Evolutionary conservation across 2,113 vertebrate genomes (phyloP).

Genomic region (Patagioenas fasciata): DNA sequence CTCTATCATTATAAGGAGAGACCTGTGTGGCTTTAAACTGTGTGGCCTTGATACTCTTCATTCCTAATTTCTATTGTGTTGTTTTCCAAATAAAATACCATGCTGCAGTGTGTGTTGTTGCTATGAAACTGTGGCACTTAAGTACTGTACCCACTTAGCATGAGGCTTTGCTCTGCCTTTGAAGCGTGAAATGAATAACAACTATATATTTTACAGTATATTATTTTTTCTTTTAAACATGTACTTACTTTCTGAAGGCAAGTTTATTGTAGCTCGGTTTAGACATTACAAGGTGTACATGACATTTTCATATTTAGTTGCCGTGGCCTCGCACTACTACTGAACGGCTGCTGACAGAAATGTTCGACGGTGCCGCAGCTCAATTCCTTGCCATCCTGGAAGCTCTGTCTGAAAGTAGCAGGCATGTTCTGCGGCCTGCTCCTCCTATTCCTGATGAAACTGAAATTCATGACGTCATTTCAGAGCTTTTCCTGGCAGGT

Average conservation of each 20-base stretch:
- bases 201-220: neutral
- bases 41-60: neutral
- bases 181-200: neutral
- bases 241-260: neutral
- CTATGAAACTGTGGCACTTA: neutral
- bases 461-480: conserved; percentile 78
- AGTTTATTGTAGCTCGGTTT: neutral
- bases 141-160: neutral
- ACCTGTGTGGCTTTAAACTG: neutral
- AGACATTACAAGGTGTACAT: neutral
- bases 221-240: neutral
- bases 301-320: conserved; percentile 63
- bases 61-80: neutral
- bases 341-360: conserved; percentile 78
- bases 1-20: neutral
- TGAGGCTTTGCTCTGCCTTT: neutral
- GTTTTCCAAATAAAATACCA: neutral
- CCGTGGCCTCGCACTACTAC: conserved; percentile 82
- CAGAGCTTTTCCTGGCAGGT: conserved; percentile 88
- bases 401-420: conserved; percentile 80
- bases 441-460: conserved; percentile 74
- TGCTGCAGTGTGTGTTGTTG: neutral
- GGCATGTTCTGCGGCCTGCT: conserved; percentile 70
- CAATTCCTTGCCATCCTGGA: conserved; percentile 89
- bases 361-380: conserved; percentile 83